Base-by-base conservation (phyloP, 2,113 vertebrate species). In the Acanthochromis polyacanthus region DNA sequence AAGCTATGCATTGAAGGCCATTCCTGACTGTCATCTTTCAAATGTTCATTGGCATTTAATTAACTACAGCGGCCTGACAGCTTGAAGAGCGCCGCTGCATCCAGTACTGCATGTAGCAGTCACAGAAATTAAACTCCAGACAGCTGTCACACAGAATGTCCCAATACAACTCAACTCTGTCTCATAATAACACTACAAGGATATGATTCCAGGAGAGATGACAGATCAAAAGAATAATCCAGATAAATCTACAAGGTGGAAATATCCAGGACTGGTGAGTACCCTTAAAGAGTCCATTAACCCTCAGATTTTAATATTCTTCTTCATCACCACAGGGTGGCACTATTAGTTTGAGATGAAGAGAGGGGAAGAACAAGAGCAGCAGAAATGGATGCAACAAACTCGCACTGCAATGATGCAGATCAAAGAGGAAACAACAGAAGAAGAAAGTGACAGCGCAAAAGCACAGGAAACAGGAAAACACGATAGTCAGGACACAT, bases 351-450 rank as follows among this genome's bases (percentile, higher is more conserved):
- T 80, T 80, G 45, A 55, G 45, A 22, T 61, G 30, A 23, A 12
- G 25, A 25, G 19, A 59, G 10, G 30, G 15, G 10, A 48, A 38
- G 45, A 62, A 46, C 5, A 8, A 63, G 59, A 66, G 71, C 23
- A 67, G 66, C 60, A 60, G 51, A 56, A 52, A 61, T 6, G 66
- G 63, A 85, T 80, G 75, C 74, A 72, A 68, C 57, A 77, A 65
- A 30, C 57, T 9, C 56, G 67, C 68, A 15, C 55, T 46, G 74
- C 66, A 73, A 79, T 43, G 77, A 81, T 74, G 71, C 77, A 67
- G 74, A 88, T 84, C 65, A 79, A 71, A 86, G 15, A 74, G 46
- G 71, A 68, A 80, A 78, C 38, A 30, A 45, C n/a, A 52, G 9
- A 3, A 53, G 40, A 46, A 20, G 55, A 80, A 78, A 65, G 14